These are phyloP conservation scores for Andrena haemorrhoa DNA, from an alignment of 2,888 invertebrate species.

Conservation along the genomic window DNA sequence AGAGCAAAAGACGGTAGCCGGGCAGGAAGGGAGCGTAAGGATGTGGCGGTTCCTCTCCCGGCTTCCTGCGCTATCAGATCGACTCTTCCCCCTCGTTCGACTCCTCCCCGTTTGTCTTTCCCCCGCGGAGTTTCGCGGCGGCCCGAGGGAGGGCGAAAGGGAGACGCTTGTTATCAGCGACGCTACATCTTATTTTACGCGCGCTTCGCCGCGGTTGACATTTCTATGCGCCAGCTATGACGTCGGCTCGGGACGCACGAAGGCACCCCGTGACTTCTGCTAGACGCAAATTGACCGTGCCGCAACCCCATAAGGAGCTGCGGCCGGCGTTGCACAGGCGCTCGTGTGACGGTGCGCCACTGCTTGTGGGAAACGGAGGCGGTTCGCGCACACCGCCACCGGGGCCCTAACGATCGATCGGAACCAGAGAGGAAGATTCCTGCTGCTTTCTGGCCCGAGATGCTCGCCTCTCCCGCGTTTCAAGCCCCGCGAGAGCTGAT, in stretches of 20 bases:
- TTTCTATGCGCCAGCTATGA: conserved; percentile 84
- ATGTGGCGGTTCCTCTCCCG: conserved; percentile 58
- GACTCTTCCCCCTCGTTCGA: conserved; percentile 55
- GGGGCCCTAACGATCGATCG: conserved; percentile 70
- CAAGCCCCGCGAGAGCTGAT: conserved; percentile 9
- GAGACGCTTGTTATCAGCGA: conserved; percentile 82
- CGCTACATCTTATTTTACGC: conserved; percentile 85
- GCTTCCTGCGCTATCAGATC: conserved; percentile 75
- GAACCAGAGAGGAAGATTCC: conserved; percentile 42
- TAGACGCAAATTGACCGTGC: conserved; percentile 84
- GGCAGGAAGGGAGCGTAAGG: conserved; percentile 33
- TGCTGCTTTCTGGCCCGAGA: conserved; percentile 23
- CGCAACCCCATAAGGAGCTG: conserved; percentile 73
- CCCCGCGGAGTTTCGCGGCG: conserved; percentile 36
- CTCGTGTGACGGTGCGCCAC: conserved; percentile 37
- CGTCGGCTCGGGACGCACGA: conserved; percentile 80
- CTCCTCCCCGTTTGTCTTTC: conserved; percentile 51
- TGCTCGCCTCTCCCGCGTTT: conserved; percentile 16
- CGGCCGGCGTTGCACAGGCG: conserved; percentile 18
- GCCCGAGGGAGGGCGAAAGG: conserved; percentile 34
- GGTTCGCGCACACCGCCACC: conserved; percentile 32
- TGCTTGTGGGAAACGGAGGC: conserved; percentile 70
- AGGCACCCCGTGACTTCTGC: conserved; percentile 81
- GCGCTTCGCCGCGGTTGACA: conserved; percentile 82
- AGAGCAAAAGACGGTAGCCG: conserved; percentile 65